Percentiles rank a stretch among this genome's conserved stretches.
Evolutionary conservation across 2,888 invertebrate genomes (phyloP).

Genomic region (Dromius quadrimaculatus): DNA sequence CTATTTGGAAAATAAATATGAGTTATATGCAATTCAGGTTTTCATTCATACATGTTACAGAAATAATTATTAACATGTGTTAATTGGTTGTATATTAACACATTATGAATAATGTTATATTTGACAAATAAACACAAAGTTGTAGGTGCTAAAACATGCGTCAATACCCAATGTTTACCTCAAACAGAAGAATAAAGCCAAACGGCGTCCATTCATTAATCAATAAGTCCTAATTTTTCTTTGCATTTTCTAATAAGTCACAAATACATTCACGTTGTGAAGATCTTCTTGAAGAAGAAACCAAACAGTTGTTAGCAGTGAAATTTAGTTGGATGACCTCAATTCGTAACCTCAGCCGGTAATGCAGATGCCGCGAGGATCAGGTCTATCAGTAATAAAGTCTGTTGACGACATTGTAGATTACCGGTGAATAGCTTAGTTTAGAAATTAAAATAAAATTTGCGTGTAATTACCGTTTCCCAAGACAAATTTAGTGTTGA

Average conservation of each 20-base stretch:
- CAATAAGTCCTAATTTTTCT: slow-evolving; percentile 19
- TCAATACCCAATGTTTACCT: slow-evolving; percentile 25
- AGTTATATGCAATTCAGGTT: too few relatives aligned
- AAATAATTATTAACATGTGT: too few relatives aligned
- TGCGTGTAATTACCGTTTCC: slow-evolving; percentile 5
- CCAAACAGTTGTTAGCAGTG: slow-evolving; percentile 39
- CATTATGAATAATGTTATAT: background rate
- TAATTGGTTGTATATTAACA: too few relatives aligned
- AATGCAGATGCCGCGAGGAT: slow-evolving; percentile 16
- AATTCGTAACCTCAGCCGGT: slow-evolving; percentile 31
- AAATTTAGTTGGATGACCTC: slow-evolving; percentile 50
- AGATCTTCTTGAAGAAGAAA: slow-evolving; percentile 8
- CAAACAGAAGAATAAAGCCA: background rate
- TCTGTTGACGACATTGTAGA: slow-evolving; percentile 19
- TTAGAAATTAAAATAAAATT: slow-evolving; percentile 27
- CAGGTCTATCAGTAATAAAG: slow-evolving; percentile 6
- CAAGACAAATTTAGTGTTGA: background rate
- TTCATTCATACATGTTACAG: too few relatives aligned
- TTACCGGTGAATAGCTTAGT: background rate
- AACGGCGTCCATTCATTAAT: background rate
- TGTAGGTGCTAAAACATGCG: slow-evolving; percentile 21
- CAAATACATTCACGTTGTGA: background rate
- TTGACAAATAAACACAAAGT: background rate
- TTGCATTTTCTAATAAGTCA: slow-evolving; percentile 15
- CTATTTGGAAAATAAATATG: too few relatives aligned